Percentiles rank a stretch among this genome's conserved stretches.
These are phyloP conservation scores for Saturnia pavonia DNA, from an alignment of 2,888 invertebrate genomes.

Conservation along the genomic window DNA sequence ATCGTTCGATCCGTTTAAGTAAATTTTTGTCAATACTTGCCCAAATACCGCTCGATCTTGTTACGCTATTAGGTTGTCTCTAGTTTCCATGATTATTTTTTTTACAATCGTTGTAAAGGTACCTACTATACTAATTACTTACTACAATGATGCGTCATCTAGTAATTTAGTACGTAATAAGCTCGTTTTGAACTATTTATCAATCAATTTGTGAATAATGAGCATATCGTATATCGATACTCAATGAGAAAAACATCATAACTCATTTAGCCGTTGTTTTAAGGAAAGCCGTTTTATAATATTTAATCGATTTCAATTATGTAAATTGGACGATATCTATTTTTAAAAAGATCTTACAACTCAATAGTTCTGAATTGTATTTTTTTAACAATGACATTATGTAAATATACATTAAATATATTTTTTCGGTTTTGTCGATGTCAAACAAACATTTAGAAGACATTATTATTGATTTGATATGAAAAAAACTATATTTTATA, in stretches of 20 bases:
- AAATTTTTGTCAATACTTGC: neutral
- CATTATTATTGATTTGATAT: neutral
- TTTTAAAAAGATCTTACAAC: too few species aligned
- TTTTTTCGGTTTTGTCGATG: too few species aligned
- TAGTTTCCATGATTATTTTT: neutral
- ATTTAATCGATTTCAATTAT: too few species aligned
- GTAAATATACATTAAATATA: too few species aligned
- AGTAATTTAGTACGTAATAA: constrained; percentile 9
- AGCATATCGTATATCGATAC: too few species aligned
- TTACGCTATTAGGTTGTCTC: neutral
- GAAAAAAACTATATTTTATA: neutral
- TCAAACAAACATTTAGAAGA: too few species aligned
- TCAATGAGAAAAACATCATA: too few species aligned
- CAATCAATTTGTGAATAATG: neutral
- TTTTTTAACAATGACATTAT: too few species aligned
- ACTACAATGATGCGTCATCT: neutral
- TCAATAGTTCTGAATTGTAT: too few species aligned
- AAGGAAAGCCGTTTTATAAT: too few species aligned
- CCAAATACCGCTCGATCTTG: neutral
- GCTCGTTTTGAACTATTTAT: constrained; percentile 16
- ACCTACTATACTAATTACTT: neutral
- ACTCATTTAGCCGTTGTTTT: too few species aligned
- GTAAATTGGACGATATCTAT: too few species aligned
- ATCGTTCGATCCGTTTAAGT: neutral
- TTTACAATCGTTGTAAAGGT: neutral